A percentile compares a stretch with the other conserved stretches of the same genome.
phyloP scores from a whole-genome alignment of 2,797 vertebrate species.

The Loriculus beryllinus region DNA sequence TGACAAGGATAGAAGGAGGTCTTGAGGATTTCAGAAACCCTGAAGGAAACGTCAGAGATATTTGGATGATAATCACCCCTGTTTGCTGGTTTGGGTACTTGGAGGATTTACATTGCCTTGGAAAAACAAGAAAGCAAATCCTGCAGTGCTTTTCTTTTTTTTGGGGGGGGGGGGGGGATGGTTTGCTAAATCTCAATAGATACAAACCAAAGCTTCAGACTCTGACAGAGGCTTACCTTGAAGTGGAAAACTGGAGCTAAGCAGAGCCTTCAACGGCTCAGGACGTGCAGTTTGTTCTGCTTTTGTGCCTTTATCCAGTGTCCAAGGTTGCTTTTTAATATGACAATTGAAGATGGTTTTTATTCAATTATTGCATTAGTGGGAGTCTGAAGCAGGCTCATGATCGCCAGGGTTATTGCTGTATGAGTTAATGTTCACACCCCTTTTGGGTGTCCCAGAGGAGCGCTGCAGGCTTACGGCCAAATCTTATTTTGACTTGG shows the following conservation, averaged over 20 bases:
- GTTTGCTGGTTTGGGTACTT: constrained; percentile 22
- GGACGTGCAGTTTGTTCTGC: background rate
- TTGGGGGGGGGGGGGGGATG: background rate
- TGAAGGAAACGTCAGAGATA: constrained; percentile 35
- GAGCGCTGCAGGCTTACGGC: constrained; percentile 27
- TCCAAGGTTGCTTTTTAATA: constrained; percentile 27
- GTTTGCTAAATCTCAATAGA: background rate
- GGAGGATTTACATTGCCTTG: background rate
- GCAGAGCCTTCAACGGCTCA: background rate
- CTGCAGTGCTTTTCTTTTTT: background rate
- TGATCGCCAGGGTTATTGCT: constrained; percentile 42
- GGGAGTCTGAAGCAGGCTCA: constrained; percentile 27
- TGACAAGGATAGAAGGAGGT: constrained; percentile 49
- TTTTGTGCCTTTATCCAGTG: background rate
- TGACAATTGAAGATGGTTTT: constrained; percentile 28
- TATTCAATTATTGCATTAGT: constrained; percentile 52
- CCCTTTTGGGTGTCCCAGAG: constrained; percentile 38
- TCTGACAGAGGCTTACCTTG: background rate
- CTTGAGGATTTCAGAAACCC: constrained; percentile 25
- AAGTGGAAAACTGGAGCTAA: background rate
- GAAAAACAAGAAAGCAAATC: background rate
- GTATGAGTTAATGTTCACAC: constrained; percentile 52
- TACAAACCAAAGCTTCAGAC: background rate
- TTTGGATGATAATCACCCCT: constrained; percentile 7
- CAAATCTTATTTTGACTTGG: constrained; percentile 60